Base-by-base conservation (phyloP, 2,888 invertebrate species). In the Steinernema hermaphroditum region DNA sequence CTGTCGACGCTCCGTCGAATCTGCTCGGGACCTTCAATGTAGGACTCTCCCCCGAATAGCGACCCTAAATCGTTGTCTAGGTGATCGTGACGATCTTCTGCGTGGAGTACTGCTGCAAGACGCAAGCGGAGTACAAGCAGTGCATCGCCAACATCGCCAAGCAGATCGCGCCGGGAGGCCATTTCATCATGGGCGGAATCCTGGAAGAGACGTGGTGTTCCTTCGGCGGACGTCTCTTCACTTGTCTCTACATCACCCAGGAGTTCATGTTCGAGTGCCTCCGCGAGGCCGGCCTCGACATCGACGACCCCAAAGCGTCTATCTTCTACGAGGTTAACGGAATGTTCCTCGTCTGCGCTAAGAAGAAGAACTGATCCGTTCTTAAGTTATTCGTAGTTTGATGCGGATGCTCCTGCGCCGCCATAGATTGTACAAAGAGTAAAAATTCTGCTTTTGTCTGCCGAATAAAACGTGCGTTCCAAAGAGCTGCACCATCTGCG, bases 141-240 rank as follows among this genome's bases (percentile, higher is more conserved):
- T 78, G 81, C 29, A 76, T 85, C 72, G 72, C 75, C 32, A 78
- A 80, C 70, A 78, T 83, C 37, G 77, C 74, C 0, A 50, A 37
- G 1, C 77, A 78, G 32, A 72, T 85, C 14, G 76, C 75, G 50
- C 79, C 78, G 0, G 80, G 81, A 43, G 85, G 84, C 74, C 70
- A 81, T 54, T 73, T 86, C 68, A 76, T 85, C 34, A 83, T 85
- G 76, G 83, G 85, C 22, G 85, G 85, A 22, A 75, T 85, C 41
- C 76, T 84, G 50, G 85, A 85, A 71, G 85, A 86, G 73, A 84
- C 81, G 1, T 85, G 85, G 85, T 86, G 85, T 75, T 74, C 77
- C 14, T 85, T 86, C 49, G 85, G 84, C 12, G 84, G 85, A 0
- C 76, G 81, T 22, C 80, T 80, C 49, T 85, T 82, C 80, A 80